Evolutionary conservation across 2,888 invertebrate genomes (phyloP), one percentile per base, ranked within the genome.

Genomic region (Drosophila buzzatii): DNA sequence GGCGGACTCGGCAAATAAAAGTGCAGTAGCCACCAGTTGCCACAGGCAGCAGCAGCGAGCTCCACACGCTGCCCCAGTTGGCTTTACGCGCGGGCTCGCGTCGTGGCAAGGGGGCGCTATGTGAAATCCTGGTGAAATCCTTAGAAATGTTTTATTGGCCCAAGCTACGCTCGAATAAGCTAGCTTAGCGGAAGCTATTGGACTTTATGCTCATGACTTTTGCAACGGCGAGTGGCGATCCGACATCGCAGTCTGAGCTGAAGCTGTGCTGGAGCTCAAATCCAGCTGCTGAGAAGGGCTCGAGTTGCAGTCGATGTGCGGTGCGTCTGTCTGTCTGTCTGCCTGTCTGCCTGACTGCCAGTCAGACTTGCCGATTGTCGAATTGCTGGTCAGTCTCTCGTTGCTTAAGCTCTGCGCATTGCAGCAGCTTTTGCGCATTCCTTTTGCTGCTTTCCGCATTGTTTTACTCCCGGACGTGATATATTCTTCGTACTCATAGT

Each of bases 121-220:
- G 73, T 55, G 73, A 87, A 86, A 86, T 86, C 89, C 90, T 57
- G 70, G 79, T 67, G 64, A 82, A 88, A 91, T 90, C 90, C 91
- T 90, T 90, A 84, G 89, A 90, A 88, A 89, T 91, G 89, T 89
- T 89, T 89, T 89, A 91, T 91, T 91, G 91, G 91, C 90, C 79
- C 80, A 77, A 76, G 76, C 79, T 84, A 82, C 87, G 90, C 91
- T 80, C 79, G 89, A 90, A 86, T 90, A 89, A 90, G 85, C 91
- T 77, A 86, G 91, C 89, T 89, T 89, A 91, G 90, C 89, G 91
- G 86, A 91, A 90, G 89, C 91, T 89, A 91, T 88, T 83, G 89
- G 89, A 89, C 88, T 89, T 89, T 90, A 91, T 90, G 91, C 86
- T 91, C 80, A 76, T 85, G 91, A 88, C 91, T 91, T 90, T 82